These are phyloP conservation scores for Hephaestus fuliginosus DNA, from an alignment of 2,797 vertebrate species.

Conservation along the genomic window DNA sequence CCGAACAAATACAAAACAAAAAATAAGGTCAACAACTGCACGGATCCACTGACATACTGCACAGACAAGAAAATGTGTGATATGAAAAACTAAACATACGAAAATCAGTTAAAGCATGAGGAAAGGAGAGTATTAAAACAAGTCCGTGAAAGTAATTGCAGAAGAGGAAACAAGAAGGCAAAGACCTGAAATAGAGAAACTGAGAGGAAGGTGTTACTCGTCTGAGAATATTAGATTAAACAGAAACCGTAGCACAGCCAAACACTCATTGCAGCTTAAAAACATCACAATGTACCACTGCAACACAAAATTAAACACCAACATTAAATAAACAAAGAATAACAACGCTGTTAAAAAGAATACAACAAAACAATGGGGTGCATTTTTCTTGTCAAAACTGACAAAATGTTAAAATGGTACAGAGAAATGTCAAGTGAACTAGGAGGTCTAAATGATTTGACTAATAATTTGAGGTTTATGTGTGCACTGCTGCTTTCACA, in stretches of 20 bases:
- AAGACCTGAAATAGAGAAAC: slow-evolving; percentile 90
- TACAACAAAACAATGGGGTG: slow-evolving; percentile 72
- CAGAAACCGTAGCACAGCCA: slow-evolving; percentile 66
- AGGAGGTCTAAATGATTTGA: not conserved
- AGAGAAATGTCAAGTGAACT: not conserved
- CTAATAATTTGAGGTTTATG: not conserved
- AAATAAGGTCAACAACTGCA: slow-evolving; percentile 23
- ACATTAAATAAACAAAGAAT: slow-evolving; percentile 52
- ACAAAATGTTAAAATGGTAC: not conserved
- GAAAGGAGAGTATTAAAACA: slow-evolving; percentile 54
- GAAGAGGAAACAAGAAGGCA: slow-evolving; percentile 75
- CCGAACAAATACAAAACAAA: slow-evolving; percentile 59
- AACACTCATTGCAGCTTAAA: slow-evolving; percentile 50
- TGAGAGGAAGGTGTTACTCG: slow-evolving; percentile 85
- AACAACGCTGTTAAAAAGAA: slow-evolving; percentile 43
- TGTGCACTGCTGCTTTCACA: slow-evolving; percentile 9
- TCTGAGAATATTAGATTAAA: slow-evolving; percentile 69
- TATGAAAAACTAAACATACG: slow-evolving; percentile 46
- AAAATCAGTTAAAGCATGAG: slow-evolving; percentile 37
- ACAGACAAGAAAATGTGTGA: slow-evolving; percentile 14
- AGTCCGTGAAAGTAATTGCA: slow-evolving; percentile 72
- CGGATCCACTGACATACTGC: not conserved
- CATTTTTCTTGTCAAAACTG: slow-evolving; percentile 49
- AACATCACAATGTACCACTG: slow-evolving; percentile 54
- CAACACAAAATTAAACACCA: slow-evolving; percentile 57